Evolutionary conservation across 2,888 invertebrate genomes (phyloP), one percentile per base, ranked within the genome.

Genomic region (Plagodis dolabraria): DNA sequence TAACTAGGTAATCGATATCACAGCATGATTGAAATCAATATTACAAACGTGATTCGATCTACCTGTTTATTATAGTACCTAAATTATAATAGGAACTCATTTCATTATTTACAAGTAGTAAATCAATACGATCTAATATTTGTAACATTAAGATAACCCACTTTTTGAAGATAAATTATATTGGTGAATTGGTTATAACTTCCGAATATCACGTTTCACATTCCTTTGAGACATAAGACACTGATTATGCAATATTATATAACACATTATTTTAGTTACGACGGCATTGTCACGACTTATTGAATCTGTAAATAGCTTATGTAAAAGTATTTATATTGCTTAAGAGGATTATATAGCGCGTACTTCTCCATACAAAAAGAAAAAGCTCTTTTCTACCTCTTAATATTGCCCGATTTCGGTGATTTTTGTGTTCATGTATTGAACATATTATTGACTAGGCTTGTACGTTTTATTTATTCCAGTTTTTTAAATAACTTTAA

Each of bases 1-100:
- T 22, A 22, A 22, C 22, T 22, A 50, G 1, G 57, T 49, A 51
- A 62, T 60, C 40, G 54, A 66, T 62, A 64, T 49, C 36, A 8
- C 12, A 51, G 40, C 45, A 47, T 57, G 55, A 63, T 59, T 59
- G 66, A 59, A 62, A 62, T 61, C 35, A 53, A 62, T 64, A 66
- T 50, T 33, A 61, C 44, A 38, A 55, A 22, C 33, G 42, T 51
- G 54, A 51, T 60, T 53, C 49, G 8, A 60, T 61, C 57, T 61
- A 42, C 40, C 22, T 35, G 10, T 40, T 40, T 9, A 22, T 22
- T 22, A 10, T 10, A 40, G 10, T 10, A 10, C 10, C 40, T 8
- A 40, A n/a, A 36, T 7, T 36, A 36, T 36, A 36, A 9, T 36
- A 36, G 36, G 36, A 8, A 36, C 4, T 36, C 9, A 40, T 0